Base-by-base conservation (phyloP, 2,888 invertebrate species). In the Caenorhabditis parvicauda region DNA sequence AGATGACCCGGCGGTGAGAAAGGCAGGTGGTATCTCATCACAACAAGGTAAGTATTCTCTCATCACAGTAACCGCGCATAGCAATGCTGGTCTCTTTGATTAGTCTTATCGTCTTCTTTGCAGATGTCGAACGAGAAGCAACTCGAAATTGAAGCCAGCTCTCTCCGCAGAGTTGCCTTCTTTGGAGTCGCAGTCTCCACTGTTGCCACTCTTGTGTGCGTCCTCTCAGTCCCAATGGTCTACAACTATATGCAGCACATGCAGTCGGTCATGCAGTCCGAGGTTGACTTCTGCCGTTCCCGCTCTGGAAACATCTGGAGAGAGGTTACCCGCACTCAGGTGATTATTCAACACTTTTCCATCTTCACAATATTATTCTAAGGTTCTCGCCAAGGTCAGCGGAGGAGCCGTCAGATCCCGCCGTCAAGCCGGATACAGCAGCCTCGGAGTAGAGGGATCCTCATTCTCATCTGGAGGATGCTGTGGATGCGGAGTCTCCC, bases 211-310 rank as follows among this genome's bases (percentile, higher is more conserved):
- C 54, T 72, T 24, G 62, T 68, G 38, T 70, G 70, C 59, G 69
- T 68, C 32, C 41, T 74, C 32, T 59, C 68, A 29, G 64, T 71
- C 29, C 74, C 74, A 49, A 70, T 74, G 64, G 44, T 74, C 39
- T 74, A 72, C 67, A 74, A 73, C 65, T 74, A 75, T 69, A 65
- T 75, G 57, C 75, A 75, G 62, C 74, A 73, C 59, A 72, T 75
- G 72, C 68, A 68, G 50, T 67, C 67, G 3, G 61, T 65, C 28
- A 68, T 68, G 68, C 68, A 68, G 47, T 58, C 58, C 42, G 70
- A 70, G 48, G 56, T 67, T 35, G 64, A 67, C 38, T 67, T 67
- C 62, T 67, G 67, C 59, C 61, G 67, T 54, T 66, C 72, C 50
- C 59, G 72, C 29, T 67, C 69, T 22, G 52, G 53, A 37, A 67